Evolutionary conservation across 2,888 invertebrate genomes (phyloP).

Genomic region (Chrysodeixis includens): DNA sequence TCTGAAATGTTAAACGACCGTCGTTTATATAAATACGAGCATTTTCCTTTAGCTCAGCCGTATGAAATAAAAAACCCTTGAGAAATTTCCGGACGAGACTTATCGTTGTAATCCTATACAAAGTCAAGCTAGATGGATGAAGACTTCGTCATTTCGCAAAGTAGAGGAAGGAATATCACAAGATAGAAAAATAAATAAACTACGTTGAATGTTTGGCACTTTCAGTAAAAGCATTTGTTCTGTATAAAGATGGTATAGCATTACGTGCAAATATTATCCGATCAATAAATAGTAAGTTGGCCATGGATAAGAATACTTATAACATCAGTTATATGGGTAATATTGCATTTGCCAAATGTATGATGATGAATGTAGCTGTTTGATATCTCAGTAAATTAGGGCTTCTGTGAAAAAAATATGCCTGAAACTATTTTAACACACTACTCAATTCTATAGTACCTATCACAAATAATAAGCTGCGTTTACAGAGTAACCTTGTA

Average conservation of each 20-base stretch:
- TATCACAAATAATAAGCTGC: too few species aligned
- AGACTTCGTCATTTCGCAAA: constrained; percentile 63
- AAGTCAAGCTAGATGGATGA: constrained; percentile 60
- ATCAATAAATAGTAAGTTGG: constrained; percentile 4
- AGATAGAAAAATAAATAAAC: constrained; percentile 49
- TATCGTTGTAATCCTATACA: constrained; percentile 70
- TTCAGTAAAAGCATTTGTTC: constrained; percentile 37
- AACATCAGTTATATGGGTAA: not conserved
- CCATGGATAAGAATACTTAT: not conserved
- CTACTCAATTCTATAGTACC: too few species aligned
- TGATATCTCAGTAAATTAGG: not conserved
- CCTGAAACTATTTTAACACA: too few species aligned
- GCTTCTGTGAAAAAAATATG: not conserved
- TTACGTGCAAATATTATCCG: constrained; percentile 17
- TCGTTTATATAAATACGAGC: constrained; percentile 39
- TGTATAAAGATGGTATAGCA: constrained; percentile 22
- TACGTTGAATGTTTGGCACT: constrained; percentile 29
- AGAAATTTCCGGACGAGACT: constrained; percentile 63
- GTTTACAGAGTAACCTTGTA: not conserved
- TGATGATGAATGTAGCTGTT: not conserved
- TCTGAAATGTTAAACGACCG: constrained; percentile 31
- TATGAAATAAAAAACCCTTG: constrained; percentile 53
- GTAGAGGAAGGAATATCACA: constrained; percentile 57
- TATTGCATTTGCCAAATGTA: not conserved
- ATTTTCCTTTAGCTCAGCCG: constrained; percentile 31